These are phyloP conservation scores for Choristoneura fumiferana DNA, from an alignment of 1,140 invertebrate genomes.

Conservation along the genomic window DNA sequence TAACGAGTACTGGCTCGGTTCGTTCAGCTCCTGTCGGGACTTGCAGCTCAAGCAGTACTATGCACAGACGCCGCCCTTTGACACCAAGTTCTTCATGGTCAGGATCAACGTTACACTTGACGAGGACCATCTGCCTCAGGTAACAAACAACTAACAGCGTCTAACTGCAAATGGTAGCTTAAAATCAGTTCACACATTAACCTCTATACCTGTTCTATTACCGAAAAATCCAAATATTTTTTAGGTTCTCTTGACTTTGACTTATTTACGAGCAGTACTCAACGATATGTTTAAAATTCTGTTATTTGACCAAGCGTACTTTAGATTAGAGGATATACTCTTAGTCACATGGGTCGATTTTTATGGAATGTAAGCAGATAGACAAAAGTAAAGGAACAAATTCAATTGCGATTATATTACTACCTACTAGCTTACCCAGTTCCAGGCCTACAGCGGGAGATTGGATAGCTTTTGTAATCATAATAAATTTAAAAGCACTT, in stretches of 20 bases:
- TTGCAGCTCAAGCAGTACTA: conserved; percentile 75
- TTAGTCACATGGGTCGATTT: too few relatives aligned
- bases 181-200: too few relatives aligned
- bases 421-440: neutral
- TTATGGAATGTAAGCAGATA: too few relatives aligned
- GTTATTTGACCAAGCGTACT: too few relatives aligned
- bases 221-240: too few relatives aligned
- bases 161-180: too few relatives aligned
- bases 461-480: conserved; percentile 9
- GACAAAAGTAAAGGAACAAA: neutral
- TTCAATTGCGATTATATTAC: conserved; percentile 6
- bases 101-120: conserved; percentile 82
- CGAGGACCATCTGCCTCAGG: conserved; percentile 80
- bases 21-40: conserved; percentile 82
- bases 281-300: too few relatives aligned
- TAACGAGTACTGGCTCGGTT: conserved; percentile 91
- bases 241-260: too few relatives aligned
- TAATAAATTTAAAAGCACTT: conserved; percentile 3
- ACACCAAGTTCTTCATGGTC: conserved; percentile 81
- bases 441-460: neutral
- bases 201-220: too few relatives aligned
- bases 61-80: conserved; percentile 79
- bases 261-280: too few relatives aligned
- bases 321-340: too few relatives aligned
- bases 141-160: conserved; percentile 45